These are phyloP conservation scores for Tinamus guttatus DNA, from an alignment of 2,113 vertebrate species.

Conservation along the genomic window DNA sequence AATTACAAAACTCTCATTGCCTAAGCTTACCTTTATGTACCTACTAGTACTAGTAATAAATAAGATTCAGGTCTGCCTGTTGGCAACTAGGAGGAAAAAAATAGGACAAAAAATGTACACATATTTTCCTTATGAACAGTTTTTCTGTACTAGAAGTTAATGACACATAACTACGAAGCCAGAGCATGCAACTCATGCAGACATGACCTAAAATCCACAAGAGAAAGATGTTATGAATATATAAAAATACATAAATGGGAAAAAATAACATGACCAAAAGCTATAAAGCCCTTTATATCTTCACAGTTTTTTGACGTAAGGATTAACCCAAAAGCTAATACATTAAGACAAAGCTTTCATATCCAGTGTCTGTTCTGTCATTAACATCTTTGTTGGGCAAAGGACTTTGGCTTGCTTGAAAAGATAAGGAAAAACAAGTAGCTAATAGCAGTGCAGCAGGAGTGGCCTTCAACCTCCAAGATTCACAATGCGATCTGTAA, in stretches of 20 bases:
- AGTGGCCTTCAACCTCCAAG: not conserved
- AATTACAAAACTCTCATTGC: not conserved
- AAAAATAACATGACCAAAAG: not conserved
- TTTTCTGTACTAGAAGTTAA: not conserved
- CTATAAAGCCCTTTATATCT: not conserved
- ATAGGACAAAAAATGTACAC: not conserved
- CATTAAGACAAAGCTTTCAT: not conserved
- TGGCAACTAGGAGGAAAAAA: not conserved
- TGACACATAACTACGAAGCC: not conserved
- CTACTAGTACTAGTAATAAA: accelerated
- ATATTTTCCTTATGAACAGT: not conserved
- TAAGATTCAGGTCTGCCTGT: not conserved
- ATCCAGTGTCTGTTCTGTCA: not conserved
- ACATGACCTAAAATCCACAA: not conserved
- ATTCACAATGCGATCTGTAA: not conserved
- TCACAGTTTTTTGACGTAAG: not conserved
- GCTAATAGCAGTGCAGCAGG: not conserved
- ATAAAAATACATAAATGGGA: not conserved
- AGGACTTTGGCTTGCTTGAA: accelerated
- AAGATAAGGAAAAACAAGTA: not conserved
- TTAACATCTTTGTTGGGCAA: not conserved
- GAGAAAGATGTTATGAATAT: not conserved
- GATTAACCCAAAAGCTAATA: not conserved
- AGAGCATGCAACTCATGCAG: not conserved
- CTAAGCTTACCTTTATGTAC: not conserved